Evolutionary conservation across 2,113 vertebrate species (phyloP).

Genomic region (Boulengerochromis microlepis): DNA sequence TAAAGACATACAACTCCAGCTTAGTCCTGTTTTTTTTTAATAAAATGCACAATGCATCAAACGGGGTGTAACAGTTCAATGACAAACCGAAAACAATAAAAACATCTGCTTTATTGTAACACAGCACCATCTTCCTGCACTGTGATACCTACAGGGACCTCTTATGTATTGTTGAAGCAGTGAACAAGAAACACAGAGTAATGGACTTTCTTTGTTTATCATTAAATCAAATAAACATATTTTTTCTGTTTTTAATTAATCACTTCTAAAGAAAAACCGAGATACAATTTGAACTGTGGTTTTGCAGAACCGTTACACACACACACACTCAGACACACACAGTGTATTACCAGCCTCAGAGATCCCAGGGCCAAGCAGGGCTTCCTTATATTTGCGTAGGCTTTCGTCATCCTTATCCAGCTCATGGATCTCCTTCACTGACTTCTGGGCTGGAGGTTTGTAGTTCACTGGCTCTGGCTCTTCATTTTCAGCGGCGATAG

Average conservation of each 20-base stretch:
- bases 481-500: conserved; percentile 88
- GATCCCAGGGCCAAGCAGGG: conserved; percentile 75
- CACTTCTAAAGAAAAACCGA: background rate
- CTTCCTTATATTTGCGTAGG: conserved; percentile 90
- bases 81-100: rapidly evolving
- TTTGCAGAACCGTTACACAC: background rate
- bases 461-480: conserved; percentile 83
- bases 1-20: background rate
- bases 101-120: background rate
- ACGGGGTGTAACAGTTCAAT: background rate
- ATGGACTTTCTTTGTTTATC: background rate
- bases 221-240: background rate
- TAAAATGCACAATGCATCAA: background rate
- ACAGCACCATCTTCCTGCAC: background rate
- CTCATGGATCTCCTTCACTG: conserved; percentile 88
- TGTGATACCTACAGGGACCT: background rate
- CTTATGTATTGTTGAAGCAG: background rate
- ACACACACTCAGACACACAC: background rate
- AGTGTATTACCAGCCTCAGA: conserved; percentile 62
- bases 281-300: background rate
- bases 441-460: conserved; percentile 85
- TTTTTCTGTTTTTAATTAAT: background rate
- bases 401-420: conserved; percentile 92
- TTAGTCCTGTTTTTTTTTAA: background rate
- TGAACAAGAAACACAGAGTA: background rate